Evolutionary conservation across 2,888 invertebrate genomes (phyloP).

Genomic region (Tipula unca): DNA sequence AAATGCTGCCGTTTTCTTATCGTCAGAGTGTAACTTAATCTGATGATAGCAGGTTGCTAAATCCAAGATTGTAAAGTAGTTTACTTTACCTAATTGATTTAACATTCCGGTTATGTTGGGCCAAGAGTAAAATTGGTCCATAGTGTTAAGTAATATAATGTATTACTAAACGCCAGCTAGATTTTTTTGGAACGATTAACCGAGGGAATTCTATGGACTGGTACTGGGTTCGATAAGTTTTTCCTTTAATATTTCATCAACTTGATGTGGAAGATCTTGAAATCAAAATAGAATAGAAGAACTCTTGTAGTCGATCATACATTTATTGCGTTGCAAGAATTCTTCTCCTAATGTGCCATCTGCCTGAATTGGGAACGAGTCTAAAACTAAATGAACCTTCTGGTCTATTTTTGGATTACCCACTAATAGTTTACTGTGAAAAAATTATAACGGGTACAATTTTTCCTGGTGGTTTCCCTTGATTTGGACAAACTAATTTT

Average conservation of each 20-base stretch:
- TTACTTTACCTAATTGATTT: neutral
- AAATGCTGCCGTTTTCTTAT: neutral
- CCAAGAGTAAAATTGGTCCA: neutral
- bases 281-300: neutral
- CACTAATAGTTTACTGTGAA: too few relatives aligned
- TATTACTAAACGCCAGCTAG: neutral
- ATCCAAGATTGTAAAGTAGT: neutral
- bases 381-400: neutral
- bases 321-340: neutral
- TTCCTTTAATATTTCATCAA: neutral
- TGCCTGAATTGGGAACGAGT: neutral
- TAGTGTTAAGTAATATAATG: neutral
- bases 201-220: neutral
- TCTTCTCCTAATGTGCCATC: neutral
- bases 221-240: too few relatives aligned
- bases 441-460: too few relatives aligned
- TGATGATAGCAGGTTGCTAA: neutral
- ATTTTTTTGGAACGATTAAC: neutral
- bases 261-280: neutral
- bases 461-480: too few relatives aligned
- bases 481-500: too few relatives aligned
- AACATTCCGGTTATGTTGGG: neutral
- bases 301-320: neutral
- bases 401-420: neutral
- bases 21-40: neutral